A percentile compares a stretch with the other conserved stretches of the same genome.
Evolutionary conservation across 2,888 invertebrate genomes (phyloP).

Genomic region (Rhamphomyia laevipes): DNA sequence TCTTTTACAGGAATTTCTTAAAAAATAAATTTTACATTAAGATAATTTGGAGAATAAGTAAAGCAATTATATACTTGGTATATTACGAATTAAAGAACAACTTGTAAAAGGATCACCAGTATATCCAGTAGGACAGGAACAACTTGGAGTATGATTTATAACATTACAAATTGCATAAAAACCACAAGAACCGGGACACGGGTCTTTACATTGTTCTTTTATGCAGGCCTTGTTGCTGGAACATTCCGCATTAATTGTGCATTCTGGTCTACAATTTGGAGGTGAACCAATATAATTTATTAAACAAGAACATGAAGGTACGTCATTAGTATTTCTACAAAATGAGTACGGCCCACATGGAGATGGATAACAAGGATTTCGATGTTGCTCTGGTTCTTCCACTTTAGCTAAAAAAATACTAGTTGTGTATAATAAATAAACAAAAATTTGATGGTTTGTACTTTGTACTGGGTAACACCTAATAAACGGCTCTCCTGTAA

Average conservation of each 20-base stretch:
- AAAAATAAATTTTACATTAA: constrained; percentile 5
- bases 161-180: constrained; percentile 45
- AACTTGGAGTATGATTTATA: constrained; percentile 50
- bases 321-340: constrained; percentile 44
- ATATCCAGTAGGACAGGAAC: constrained; percentile 46
- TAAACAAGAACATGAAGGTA: constrained; percentile 49
- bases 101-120: constrained; percentile 50
- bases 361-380: constrained; percentile 53
- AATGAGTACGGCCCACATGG: constrained; percentile 54
- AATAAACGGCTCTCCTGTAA: constrained; percentile 54
- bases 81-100: constrained; percentile 38
- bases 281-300: constrained; percentile 50
- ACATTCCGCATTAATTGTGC: constrained; percentile 55
- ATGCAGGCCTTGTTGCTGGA: constrained; percentile 51
- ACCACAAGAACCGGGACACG: constrained; percentile 59
- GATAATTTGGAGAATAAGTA: neutral
- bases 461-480: constrained; percentile 45
- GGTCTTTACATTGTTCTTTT: constrained; percentile 51
- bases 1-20: constrained; percentile 20
- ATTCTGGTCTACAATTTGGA: constrained; percentile 56
- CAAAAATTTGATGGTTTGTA: constrained; percentile 25
- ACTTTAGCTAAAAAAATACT: constrained; percentile 22
- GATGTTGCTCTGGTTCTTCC: too few species aligned
- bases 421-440: constrained; percentile 38
- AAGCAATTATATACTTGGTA: neutral